Evolutionary conservation across 2,113 vertebrate species (phyloP), one percentile per base, ranked within the genome.

Genomic region (Poeciliopsis turrubarensis): DNA sequence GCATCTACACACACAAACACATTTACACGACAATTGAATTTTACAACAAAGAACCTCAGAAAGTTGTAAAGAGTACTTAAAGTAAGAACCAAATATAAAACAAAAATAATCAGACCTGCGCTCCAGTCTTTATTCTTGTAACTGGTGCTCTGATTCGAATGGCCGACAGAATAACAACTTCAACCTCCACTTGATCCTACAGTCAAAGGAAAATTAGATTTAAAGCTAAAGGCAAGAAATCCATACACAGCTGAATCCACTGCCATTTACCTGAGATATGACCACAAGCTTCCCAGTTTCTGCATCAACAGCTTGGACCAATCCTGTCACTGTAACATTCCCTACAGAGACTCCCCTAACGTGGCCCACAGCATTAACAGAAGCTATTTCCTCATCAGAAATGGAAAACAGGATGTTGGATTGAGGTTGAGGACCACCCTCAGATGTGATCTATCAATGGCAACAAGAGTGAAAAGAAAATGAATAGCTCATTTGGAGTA

Each of bases 351-450:
- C 71, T 12, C 95, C 97, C 60, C 70, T 95, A 27, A 98, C 93
- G 2, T 96, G 95, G 0, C 97, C 97, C 0, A 92, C 76, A 41
- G 91, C 73, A 77, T 90, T 95, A 72, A 99, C 95, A 0, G 89
- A 91, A 0, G 96, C 97, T 1, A 97, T 87, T 0, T 86, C 87
- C 22, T 91, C 83, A 2, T 96, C 89, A 11, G 93, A 93, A 65
- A 97, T 90, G 22, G 96, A 97, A 92, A 98, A 99, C 61, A 96
- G 89, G 51, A 98, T 97, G 92, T 96, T 97, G 92, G 97, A 97
- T 80, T 97, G 97, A 29, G 98, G 96, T 79, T 98, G 97, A 2
- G 96, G 97, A n/a, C 97, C 97, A 10, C 97, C 98, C 86, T 98
- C 97, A 1, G 98, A 97, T 61, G 96, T 97, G 87, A 99, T 94